A percentile compares a stretch with the other conserved stretches of the same genome.
These are phyloP conservation scores for Engraulis encrasicolus DNA, from an alignment of 2,113 vertebrate species.

Conservation along the genomic window DNA sequence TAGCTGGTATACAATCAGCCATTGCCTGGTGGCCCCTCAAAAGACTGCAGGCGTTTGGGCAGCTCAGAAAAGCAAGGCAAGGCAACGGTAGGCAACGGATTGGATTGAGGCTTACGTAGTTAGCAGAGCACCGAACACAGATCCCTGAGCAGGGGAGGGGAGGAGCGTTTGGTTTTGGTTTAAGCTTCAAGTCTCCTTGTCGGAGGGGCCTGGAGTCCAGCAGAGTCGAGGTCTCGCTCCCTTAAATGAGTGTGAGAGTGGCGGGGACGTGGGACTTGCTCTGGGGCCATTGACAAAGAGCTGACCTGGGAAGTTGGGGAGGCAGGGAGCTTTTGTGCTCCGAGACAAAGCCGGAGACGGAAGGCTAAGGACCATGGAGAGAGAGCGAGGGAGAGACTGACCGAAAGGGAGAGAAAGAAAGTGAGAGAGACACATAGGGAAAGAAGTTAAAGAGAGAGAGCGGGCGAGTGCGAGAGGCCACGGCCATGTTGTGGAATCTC, in stretches of 20 bases:
- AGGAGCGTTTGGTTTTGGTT: not conserved
- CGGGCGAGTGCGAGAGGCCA: slow-evolving; percentile 66
- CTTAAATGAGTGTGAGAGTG: slow-evolving; percentile 56
- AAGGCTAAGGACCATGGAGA: slow-evolving; percentile 37
- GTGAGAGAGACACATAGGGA: slow-evolving; percentile 48
- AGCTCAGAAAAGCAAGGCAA: not conserved
- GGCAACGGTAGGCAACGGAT: too few relatives aligned
- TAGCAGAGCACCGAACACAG: not conserved
- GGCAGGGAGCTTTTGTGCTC: slow-evolving; percentile 78
- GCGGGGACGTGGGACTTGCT: slow-evolving; percentile 59
- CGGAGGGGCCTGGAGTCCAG: not conserved
- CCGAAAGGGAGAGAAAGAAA: slow-evolving; percentile 61
- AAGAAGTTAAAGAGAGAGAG: slow-evolving; percentile 57
- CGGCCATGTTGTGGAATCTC: slow-evolving; percentile 74
- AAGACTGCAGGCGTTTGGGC: not conserved
- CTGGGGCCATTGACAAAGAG: slow-evolving; percentile 72
- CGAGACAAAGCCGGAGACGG: slow-evolving; percentile 74
- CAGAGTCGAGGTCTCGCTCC: slow-evolving; percentile 49
- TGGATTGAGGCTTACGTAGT: not conserved
- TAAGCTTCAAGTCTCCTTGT: too few relatives aligned
- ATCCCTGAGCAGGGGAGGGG: not conserved
- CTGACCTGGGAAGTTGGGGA: slow-evolving; percentile 79
- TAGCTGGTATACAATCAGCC: slow-evolving; percentile 4
- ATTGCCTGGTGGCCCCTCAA: not conserved
- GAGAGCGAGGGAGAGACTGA: slow-evolving; percentile 58